Base-by-base conservation (phyloP, 2,113 vertebrate species). In the Sinocyclocheilus rhinocerous region DNA sequence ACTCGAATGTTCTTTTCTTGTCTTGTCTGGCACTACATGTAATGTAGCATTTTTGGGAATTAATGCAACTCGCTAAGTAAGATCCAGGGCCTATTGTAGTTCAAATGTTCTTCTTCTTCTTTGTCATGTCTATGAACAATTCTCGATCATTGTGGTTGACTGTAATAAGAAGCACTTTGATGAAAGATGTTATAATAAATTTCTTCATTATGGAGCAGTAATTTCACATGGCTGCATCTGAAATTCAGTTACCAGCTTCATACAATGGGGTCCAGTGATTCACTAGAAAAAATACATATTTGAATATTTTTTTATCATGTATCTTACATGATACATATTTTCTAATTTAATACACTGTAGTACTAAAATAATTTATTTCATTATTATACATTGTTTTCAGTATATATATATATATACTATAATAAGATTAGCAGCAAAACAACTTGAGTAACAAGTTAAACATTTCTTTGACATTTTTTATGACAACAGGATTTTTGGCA, bases 81-180 rank as follows among this genome's bases (percentile, higher is more conserved):
- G 92, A 94, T 93, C 91, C 86, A 57, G 89, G 87, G 90, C 92
- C 94, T 92, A 93, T 95, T 95, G 94, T 95, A 92, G 91, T 92
- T 94, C 88, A 92, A 94, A 94, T 94, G 93, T 93, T 93, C 92
- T 92, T 92, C 86, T 93, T 93, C 94, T 92, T 94, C 92, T 95
- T 93, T 93, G 91, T 90, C 91, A 90, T 81, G 85, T 81, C 55
- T 79, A 89, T 87, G 94, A 95, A 94, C 93, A 93, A 93, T 92
- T 90, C 90, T 92, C 92, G 89, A 92, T 93, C 93, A 92, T 92
- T 93, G 93, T 93, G 92, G 89, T 92, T 91, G 87, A 92, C 91
- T 91, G 90, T 92, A 94, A 93, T 93, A 93, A 93, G 94, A 95
- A 95, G 92, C 88, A 88, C 91, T 93, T 91, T 90, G 92, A 95